Percentiles rank a stretch among this genome's conserved stretches.
These are phyloP conservation scores for Perccottus glenii DNA, from an alignment of 2,113 vertebrate genomes.

Conservation along the genomic window DNA sequence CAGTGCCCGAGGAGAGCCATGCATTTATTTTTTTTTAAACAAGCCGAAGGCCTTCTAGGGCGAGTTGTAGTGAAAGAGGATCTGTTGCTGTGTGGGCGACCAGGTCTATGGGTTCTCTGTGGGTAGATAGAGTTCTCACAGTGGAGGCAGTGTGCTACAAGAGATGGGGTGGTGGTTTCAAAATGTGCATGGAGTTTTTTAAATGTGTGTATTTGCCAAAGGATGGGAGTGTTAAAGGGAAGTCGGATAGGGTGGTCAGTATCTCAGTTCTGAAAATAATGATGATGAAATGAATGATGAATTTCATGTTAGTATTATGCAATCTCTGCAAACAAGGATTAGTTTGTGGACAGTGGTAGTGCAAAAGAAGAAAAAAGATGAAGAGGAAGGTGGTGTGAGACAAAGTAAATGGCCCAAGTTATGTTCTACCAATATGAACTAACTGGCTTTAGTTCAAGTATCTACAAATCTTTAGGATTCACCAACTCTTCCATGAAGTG, in stretches of 20 bases:
- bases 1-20: constrained; percentile 2
- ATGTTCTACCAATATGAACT: not conserved
- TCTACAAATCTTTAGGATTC: not conserved
- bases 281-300: not conserved
- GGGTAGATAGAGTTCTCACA: constrained; percentile 33
- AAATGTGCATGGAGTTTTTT: not conserved
- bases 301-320: too few relatives aligned
- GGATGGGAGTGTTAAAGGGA: not conserved
- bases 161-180: not conserved
- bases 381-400: too few relatives aligned
- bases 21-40: not conserved
- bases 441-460: not conserved
- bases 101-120: constrained; percentile 31
- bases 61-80: constrained; percentile 42
- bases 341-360: too few relatives aligned
- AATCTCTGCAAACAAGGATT: too few relatives aligned
- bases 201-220: constrained; percentile 9
- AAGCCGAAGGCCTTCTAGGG: constrained; percentile 21
- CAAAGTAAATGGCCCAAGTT: too few relatives aligned
- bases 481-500: not conserved
- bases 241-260: not conserved
- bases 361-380: too few relatives aligned
- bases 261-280: not conserved
- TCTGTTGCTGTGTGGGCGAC: constrained; percentile 40
- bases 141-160: constrained; percentile 49